These are phyloP conservation scores for Sternotherus odoratus DNA, from an alignment of 2,797 vertebrate species.

Conservation along the genomic window DNA sequence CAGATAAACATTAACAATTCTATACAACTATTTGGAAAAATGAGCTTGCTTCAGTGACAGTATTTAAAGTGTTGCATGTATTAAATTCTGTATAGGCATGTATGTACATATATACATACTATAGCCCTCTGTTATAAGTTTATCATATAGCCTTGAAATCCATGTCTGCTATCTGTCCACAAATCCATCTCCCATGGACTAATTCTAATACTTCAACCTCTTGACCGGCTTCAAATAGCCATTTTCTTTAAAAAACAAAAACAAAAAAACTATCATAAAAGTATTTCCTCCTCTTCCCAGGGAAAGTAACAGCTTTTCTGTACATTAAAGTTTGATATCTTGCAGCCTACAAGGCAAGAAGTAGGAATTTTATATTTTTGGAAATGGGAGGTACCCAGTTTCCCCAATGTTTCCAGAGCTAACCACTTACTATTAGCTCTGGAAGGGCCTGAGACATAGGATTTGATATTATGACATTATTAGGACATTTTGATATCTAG, in stretches of 20 bases:
- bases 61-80: not conserved
- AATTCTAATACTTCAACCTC: not conserved
- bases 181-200: not conserved
- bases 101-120: not conserved
- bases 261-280: not conserved
- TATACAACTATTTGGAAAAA: not conserved
- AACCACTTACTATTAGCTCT: not conserved
- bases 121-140: not conserved
- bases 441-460: not conserved
- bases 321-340: not conserved
- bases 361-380: not conserved
- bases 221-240: not conserved
- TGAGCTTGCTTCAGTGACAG: accelerated
- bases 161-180: not conserved
- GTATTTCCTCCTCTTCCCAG: not conserved
- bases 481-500: not conserved
- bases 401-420: not conserved
- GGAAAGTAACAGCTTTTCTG: not conserved
- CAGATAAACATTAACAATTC: not conserved
- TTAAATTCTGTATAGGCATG: not conserved
- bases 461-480: not conserved
- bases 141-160: not conserved
- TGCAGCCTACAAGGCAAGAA: not conserved
- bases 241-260: not conserved
- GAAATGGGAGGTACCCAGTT: not conserved